These are phyloP conservation scores for Kryphioiulus occultus DNA, from an alignment of 2,888 invertebrate species.

Conservation along the genomic window DNA sequence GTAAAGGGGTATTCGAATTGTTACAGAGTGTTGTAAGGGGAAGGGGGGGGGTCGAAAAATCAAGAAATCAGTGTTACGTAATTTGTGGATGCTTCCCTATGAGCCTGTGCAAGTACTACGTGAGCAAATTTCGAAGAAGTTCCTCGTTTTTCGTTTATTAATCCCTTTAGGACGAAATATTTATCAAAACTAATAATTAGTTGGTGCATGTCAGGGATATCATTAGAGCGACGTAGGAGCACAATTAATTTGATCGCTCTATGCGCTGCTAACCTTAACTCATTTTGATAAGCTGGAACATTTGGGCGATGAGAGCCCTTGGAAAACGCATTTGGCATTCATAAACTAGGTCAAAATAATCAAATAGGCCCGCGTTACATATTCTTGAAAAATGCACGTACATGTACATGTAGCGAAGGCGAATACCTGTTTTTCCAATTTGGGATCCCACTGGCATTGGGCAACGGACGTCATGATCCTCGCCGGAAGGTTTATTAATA, in stretches of 20 bases:
- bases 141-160: too few species aligned
- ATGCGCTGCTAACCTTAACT: background rate
- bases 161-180: background rate
- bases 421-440: background rate
- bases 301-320: background rate
- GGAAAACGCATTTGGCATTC: background rate
- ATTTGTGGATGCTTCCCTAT: too few species aligned
- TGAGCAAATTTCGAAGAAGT: too few species aligned
- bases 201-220: constrained; percentile 11
- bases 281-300: constrained; percentile 5
- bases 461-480: background rate
- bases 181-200: constrained; percentile 5
- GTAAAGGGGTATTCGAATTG: too few species aligned
- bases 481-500: constrained; percentile 11
- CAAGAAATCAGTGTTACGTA: too few species aligned
- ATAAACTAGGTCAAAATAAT: constrained; percentile 23
- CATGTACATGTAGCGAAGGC: too few species aligned
- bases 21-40: too few species aligned
- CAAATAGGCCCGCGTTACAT: constrained; percentile 1
- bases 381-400: background rate
- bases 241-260: background rate
- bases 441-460: background rate
- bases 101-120: too few species aligned
- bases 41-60: too few species aligned
- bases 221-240: background rate